phyloP scores from a whole-genome alignment of 1,140 invertebrate genomes.

The Pinna nobilis region DNA sequence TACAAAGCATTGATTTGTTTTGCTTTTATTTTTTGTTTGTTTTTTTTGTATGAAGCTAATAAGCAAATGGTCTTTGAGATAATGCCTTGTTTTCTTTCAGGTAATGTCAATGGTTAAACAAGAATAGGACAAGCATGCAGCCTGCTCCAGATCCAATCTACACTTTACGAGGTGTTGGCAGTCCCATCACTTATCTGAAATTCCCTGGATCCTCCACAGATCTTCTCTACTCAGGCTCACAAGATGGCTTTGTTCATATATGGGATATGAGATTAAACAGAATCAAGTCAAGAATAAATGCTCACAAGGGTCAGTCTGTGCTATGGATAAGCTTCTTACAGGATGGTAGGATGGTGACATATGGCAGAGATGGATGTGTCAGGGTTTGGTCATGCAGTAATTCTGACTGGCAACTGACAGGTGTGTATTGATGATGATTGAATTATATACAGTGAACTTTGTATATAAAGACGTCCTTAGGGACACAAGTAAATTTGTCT shows the following conservation, averaged over 20 bases:
- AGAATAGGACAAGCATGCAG: neutral
- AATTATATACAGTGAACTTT: too few species aligned
- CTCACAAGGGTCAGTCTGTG: slow-evolving; percentile 30
- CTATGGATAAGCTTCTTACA: slow-evolving; percentile 34
- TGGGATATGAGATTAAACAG: slow-evolving; percentile 34
- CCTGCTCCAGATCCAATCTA: slow-evolving; percentile 37
- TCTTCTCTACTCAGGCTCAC: slow-evolving; percentile 25
- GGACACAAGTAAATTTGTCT: too few species aligned
- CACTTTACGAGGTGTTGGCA: slow-evolving; percentile 22
- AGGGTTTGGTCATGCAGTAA: slow-evolving; percentile 12
- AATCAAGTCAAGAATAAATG: neutral
- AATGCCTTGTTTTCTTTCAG: too few species aligned
- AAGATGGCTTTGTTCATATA: slow-evolving; percentile 25
- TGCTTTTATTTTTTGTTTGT: too few species aligned
- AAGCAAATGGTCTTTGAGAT: too few species aligned
- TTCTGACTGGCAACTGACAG: slow-evolving; percentile 18
- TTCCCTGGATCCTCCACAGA: slow-evolving; percentile 9
- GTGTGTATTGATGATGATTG: too few species aligned
- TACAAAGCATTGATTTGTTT: too few species aligned
- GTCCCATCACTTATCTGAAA: slow-evolving; percentile 30
- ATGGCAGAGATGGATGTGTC: slow-evolving; percentile 36
- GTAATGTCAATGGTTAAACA: too few species aligned
- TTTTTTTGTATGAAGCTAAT: too few species aligned
- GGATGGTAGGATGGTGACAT: slow-evolving; percentile 23
- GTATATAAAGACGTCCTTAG: too few species aligned